phyloP scores from a whole-genome alignment of 2,797 vertebrate genomes.

The Myripristis murdjan region DNA sequence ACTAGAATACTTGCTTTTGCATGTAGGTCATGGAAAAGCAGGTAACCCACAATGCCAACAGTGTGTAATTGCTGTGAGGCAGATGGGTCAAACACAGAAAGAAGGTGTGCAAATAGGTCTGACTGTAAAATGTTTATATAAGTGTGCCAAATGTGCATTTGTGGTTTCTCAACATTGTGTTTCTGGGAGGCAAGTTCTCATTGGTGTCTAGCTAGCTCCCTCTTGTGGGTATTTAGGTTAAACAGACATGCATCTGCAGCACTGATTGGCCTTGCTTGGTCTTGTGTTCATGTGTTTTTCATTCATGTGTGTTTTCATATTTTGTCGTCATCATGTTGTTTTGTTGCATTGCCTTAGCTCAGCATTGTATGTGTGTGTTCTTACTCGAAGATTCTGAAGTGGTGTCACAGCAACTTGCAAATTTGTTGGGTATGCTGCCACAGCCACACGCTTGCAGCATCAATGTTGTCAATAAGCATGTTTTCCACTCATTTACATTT shows the following conservation, averaged over 20 bases:
- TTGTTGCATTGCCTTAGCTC: constrained; percentile 18
- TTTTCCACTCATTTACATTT: constrained; percentile 23
- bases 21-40: background rate
- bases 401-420: constrained; percentile 24
- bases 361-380: constrained; percentile 26
- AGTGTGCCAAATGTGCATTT: constrained; percentile 40
- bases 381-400: constrained; percentile 33
- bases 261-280: constrained; percentile 64
- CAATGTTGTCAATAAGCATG: constrained; percentile 46
- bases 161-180: constrained; percentile 27
- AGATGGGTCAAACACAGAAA: background rate
- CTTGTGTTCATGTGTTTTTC: constrained; percentile 34
- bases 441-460: constrained; percentile 41
- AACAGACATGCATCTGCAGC: constrained; percentile 60
- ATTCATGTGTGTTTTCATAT: constrained; percentile 8
- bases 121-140: constrained; percentile 66
- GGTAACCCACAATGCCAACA: background rate
- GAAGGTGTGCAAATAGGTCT: constrained; percentile 46
- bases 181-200: constrained; percentile 33
- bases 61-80: background rate
- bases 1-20: background rate
- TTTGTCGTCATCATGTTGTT: constrained; percentile 15
- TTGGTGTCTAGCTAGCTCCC: constrained; percentile 73
- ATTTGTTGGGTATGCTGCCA: constrained; percentile 36
- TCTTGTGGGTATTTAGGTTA: constrained; percentile 63